Percentiles rank a stretch among this genome's conserved stretches.
phyloP scores from a whole-genome alignment of 1,140 invertebrate species.

The Cotesia glomerata region DNA sequence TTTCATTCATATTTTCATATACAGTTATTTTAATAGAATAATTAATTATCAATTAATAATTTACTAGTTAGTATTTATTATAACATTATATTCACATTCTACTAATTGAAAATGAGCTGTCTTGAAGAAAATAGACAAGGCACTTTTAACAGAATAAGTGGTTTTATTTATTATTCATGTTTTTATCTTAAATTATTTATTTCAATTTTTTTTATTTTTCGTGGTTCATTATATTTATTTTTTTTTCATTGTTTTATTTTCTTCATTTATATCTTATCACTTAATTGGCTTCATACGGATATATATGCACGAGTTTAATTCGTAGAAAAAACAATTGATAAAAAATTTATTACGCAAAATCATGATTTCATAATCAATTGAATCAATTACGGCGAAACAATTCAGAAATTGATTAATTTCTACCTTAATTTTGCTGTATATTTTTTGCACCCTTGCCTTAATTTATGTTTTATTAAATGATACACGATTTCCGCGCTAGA shows the following conservation, averaged over 20 bases:
- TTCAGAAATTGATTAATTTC: conserved; percentile 21
- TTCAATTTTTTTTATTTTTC: neutral
- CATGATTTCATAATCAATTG: no score
- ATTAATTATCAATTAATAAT: conserved; percentile 32
- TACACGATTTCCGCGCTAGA: no score
- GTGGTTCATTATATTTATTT: conserved; percentile 12
- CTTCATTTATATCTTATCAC: conserved; percentile 46
- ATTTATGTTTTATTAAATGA: no score
- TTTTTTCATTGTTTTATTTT: neutral
- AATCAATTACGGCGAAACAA: no score
- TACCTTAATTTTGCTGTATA: conserved; percentile 17
- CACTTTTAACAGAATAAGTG: conserved; percentile 60
- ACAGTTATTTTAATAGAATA: conserved; percentile 33
- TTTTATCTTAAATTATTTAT: conserved; percentile 15
- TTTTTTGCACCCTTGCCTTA: no score
- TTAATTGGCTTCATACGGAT: conserved; percentile 53
- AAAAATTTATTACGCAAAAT: conserved; percentile 9
- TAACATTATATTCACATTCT: conserved; percentile 58
- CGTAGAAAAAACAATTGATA: conserved; percentile 33
- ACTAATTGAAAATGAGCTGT: conserved; percentile 62
- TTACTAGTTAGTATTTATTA: conserved; percentile 34
- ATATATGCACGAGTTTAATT: conserved; percentile 48
- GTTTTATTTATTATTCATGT: conserved; percentile 23
- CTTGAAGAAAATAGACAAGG: conserved; percentile 62
- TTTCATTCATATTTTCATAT: conserved; percentile 14